phyloP scores from a whole-genome alignment of 1,140 invertebrate species.

The Diprion similis region DNA sequence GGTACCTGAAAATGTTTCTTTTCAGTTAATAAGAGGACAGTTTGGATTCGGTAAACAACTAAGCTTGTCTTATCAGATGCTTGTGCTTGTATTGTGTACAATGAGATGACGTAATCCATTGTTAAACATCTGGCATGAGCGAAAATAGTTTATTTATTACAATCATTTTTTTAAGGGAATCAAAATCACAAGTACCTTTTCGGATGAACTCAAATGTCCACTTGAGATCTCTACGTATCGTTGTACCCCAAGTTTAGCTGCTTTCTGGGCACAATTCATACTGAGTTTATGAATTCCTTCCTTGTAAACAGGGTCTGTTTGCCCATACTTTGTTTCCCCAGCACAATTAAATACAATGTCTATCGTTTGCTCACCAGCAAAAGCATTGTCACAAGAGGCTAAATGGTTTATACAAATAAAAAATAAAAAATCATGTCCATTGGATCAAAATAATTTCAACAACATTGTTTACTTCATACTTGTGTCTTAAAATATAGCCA shows the following conservation, averaged over 20 bases:
- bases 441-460: conserved; percentile 9
- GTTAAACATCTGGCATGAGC: too few relatives aligned
- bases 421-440: conserved; percentile 10
- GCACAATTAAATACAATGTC: conserved; percentile 89
- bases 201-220: conserved; percentile 79
- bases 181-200: conserved; percentile 69
- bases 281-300: conserved; percentile 88
- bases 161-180: too few relatives aligned
- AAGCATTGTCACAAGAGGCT: conserved; percentile 81
- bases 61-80: too few relatives aligned
- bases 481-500: conserved; percentile 14
- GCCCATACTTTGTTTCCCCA: conserved; percentile 86
- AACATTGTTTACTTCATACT: conserved; percentile 16
- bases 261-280: conserved; percentile 81
- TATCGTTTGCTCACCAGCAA: conserved; percentile 69
- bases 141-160: too few relatives aligned
- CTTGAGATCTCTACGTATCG: conserved; percentile 86
- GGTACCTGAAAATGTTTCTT: conserved; percentile 61
- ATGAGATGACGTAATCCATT: too few relatives aligned
- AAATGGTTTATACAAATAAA: conserved; percentile 22
- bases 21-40: too few relatives aligned
- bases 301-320: conserved; percentile 87
- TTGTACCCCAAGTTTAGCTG: conserved; percentile 72
- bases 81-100: too few relatives aligned
- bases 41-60: too few relatives aligned